phyloP scores from a whole-genome alignment of 2,797 vertebrate species.

The Clarias laeviceps region DNA sequence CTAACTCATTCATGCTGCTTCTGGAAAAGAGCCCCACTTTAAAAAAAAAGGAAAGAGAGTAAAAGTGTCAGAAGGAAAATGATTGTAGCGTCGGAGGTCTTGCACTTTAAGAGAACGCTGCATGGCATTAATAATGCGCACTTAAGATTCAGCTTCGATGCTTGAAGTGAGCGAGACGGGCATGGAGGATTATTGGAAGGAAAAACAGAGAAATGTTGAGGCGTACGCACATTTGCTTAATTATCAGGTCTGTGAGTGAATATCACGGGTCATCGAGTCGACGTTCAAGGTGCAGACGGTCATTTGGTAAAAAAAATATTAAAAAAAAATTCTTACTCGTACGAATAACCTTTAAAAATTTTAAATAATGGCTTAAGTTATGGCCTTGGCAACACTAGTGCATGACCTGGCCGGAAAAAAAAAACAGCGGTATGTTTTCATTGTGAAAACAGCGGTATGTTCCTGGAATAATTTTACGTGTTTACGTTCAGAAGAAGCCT shows the following conservation, averaged over 20 bases:
- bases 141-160: neutral
- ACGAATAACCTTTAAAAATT: neutral
- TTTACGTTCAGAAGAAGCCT: neutral
- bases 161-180: neutral
- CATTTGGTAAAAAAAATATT: neutral
- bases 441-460: neutral
- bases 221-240: neutral
- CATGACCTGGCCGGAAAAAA: neutral
- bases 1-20: neutral
- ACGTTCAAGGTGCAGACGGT: neutral
- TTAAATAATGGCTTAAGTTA: neutral
- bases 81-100: conserved; percentile 11
- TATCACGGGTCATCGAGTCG: neutral
- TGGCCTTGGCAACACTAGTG: neutral
- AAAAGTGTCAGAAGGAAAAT: conserved; percentile 20
- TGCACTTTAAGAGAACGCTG: conserved; percentile 5
- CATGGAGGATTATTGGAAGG: neutral
- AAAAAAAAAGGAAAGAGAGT: neutral
- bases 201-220: neutral
- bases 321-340: neutral
- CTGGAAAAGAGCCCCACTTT: neutral
- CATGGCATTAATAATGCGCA: neutral
- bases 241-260: neutral
- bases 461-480: neutral
- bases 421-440: neutral